phyloP scores from a whole-genome alignment of 1,140 invertebrate species.

The Bombus affinis region DNA sequence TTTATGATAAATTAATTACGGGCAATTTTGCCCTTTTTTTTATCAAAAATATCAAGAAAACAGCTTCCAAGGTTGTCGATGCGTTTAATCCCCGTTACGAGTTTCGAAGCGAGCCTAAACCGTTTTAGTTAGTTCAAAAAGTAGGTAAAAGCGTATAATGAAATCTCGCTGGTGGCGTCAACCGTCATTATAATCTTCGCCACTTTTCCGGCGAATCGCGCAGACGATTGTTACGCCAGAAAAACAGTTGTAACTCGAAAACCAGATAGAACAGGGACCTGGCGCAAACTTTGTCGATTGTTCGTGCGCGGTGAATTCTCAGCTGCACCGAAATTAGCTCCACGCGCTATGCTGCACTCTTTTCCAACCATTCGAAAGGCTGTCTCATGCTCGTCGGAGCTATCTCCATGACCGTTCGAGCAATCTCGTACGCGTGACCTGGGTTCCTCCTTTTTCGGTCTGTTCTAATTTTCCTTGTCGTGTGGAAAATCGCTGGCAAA shows the following conservation, averaged over 20 bases:
- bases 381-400: too few relatives aligned
- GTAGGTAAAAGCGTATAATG: background rate
- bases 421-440: background rate
- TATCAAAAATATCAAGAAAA: background rate
- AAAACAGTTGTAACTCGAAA: background rate
- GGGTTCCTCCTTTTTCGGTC: background rate
- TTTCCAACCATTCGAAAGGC: background rate
- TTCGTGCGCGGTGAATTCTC: constrained; percentile 3
- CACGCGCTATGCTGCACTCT: background rate
- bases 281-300: background rate
- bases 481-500: background rate
- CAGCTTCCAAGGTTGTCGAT: background rate
- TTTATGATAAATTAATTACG: background rate
- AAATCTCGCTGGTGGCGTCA: background rate
- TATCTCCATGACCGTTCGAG: too few relatives aligned
- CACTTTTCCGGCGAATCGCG: background rate
- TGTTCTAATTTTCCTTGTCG: constrained; percentile 21
- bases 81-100: background rate
- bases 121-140: background rate
- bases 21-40: background rate
- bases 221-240: background rate
- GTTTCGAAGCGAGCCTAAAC: background rate
- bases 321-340: background rate
- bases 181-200: background rate
- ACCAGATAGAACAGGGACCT: background rate